A percentile compares a stretch with the other conserved stretches of the same genome.
Conservation (phyloP, 2,113 vertebrate species). For the Podarcis cretensis region DNA sequence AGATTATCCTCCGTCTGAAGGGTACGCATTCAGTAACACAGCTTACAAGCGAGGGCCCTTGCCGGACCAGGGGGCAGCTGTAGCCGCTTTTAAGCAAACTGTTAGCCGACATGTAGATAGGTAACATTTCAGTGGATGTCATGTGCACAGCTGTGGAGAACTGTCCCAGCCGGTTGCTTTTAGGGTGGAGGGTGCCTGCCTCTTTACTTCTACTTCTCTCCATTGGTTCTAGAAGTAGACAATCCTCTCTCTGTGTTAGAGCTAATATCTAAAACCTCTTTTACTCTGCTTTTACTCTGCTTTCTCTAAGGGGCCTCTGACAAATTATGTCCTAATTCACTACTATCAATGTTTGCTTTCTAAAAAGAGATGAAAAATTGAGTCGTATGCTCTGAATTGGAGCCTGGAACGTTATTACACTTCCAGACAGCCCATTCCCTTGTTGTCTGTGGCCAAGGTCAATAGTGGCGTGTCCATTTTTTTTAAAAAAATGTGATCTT, state of each 20-base stretch:
- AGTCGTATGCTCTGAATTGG: not conserved
- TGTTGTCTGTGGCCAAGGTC: not conserved
- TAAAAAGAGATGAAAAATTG: not conserved
- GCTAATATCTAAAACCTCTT: not conserved
- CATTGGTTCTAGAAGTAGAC: not conserved
- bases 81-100: slow-evolving; percentile 85
- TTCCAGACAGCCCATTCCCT: not conserved
- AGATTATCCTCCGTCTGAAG: slow-evolving; percentile 78
- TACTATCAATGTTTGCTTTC: not conserved
- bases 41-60: slow-evolving; percentile 78
- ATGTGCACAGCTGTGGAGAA: slow-evolving; percentile 74
- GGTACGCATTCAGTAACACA: slow-evolving; percentile 79
- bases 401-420: not conserved
- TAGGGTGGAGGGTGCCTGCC: slow-evolving; percentile 36
- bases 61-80: slow-evolving; percentile 82
- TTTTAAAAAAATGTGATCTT: not conserved
- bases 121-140: slow-evolving; percentile 74
- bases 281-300: not conserved
- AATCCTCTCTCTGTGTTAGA: not conserved
- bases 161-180: slow-evolving; percentile 62
- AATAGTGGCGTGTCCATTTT: not conserved
- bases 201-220: not conserved
- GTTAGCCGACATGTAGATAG: slow-evolving; percentile 84
- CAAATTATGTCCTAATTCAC: not conserved
- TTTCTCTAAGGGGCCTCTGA: accelerated